A percentile compares a stretch with the other conserved stretches of the same genome.
Conservation (phyloP, 2,797 vertebrate genomes). For the Pseudochromis fuscus region DNA sequence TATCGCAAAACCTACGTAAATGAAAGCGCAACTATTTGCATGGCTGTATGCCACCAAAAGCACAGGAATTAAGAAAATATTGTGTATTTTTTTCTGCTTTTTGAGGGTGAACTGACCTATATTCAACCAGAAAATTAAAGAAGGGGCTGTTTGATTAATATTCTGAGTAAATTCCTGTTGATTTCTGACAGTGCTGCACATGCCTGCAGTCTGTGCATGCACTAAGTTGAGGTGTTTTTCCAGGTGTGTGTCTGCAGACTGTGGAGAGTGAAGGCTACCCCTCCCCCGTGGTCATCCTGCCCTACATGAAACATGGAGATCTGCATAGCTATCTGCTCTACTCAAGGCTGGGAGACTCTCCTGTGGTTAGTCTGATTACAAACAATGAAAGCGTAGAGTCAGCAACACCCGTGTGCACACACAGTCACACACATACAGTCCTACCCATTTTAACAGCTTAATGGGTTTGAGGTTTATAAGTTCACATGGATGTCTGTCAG, state of each 20-base stretch:
- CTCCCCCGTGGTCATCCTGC: slow-evolving; percentile 93
- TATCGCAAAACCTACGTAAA: neutral
- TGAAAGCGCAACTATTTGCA: neutral
- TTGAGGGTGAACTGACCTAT: neutral
- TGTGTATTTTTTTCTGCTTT: neutral
- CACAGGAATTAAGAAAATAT: neutral
- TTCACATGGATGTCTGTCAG: slow-evolving; percentile 51
- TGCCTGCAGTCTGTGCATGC: neutral
- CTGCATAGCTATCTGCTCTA: slow-evolving; percentile 95
- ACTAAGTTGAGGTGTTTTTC: slow-evolving; percentile 28
- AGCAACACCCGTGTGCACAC: slow-evolving; percentile 22
- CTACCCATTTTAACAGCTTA: slow-evolving; percentile 15
- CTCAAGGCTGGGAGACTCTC: slow-evolving; percentile 90
- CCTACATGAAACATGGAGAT: slow-evolving; percentile 95
- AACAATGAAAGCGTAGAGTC: slow-evolving; percentile 27
- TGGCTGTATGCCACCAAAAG: neutral
- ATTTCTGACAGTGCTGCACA: neutral
- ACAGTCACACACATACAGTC: neutral
- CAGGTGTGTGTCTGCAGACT: slow-evolving; percentile 94
- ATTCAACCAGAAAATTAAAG: neutral
- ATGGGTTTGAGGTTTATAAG: slow-evolving; percentile 31
- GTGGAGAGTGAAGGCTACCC: slow-evolving; percentile 93
- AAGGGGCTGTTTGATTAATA: neutral
- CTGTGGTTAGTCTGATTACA: slow-evolving; percentile 84
- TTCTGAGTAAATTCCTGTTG: neutral